Conservation (phyloP, 1,140 invertebrate genomes). For the Gonioctena quinquepunctata region DNA sequence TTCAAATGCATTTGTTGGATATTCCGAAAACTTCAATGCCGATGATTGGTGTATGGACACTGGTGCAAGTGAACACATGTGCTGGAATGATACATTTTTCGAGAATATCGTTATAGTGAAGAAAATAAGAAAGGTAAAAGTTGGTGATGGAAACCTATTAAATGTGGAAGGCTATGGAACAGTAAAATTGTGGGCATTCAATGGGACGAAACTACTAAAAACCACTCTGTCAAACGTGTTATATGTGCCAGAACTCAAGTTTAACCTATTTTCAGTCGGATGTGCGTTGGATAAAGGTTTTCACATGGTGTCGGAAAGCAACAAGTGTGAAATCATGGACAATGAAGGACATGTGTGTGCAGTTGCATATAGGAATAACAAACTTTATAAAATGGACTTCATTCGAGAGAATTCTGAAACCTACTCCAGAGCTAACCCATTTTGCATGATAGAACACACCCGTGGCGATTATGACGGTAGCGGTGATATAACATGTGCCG, state of each 20-base stretch:
- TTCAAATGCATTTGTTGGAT: not conserved
- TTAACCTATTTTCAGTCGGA: constrained; percentile 52
- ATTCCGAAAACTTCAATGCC: not conserved
- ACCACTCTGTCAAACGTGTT: constrained; percentile 23
- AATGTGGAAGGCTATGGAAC: not conserved
- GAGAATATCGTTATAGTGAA: not conserved
- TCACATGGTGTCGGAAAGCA: constrained; percentile 37
- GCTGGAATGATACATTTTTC: constrained; percentile 1
- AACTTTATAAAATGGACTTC: not conserved
- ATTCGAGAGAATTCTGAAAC: too few relatives aligned
- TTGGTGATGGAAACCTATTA: not conserved
- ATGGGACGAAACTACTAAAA: not conserved
- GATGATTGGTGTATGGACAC: constrained; percentile 8
- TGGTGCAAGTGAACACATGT: constrained; percentile 11
- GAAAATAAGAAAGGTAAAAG: not conserved
- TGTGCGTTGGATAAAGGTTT: constrained; percentile 36
- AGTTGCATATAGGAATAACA: constrained; percentile 18
- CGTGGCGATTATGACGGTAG: not conserved
- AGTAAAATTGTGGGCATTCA: not conserved
- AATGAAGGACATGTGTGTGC: constrained; percentile 37
- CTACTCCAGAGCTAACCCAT: too few relatives aligned
- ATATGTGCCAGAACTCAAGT: constrained; percentile 51
- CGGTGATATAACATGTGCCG: not conserved
- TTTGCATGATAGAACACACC: not conserved
- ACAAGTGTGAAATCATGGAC: constrained; percentile 39